Percentiles rank a stretch among this genome's conserved stretches.
Conservation (phyloP, 2,888 invertebrate species). For the Gnatocerus cornutus region DNA sequence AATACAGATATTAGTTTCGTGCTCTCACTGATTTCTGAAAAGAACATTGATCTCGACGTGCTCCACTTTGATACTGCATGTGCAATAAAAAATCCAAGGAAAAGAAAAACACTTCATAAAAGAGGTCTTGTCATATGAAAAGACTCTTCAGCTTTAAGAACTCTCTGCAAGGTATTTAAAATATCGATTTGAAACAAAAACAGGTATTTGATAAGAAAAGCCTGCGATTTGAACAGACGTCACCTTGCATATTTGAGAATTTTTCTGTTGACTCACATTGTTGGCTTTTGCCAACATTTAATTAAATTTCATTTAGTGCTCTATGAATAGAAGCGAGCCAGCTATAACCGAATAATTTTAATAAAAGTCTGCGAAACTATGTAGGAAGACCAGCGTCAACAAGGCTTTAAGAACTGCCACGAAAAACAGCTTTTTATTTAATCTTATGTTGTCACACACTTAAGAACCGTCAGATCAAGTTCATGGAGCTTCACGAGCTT, state of each 20-base stretch:
- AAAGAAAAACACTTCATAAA: slow-evolving; percentile 10
- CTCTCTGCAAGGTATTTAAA: slow-evolving; percentile 21
- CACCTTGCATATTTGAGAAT: slow-evolving; percentile 14
- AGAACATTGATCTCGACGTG: too few relatives aligned
- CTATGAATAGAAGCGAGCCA: background rate
- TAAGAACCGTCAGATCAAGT: too few relatives aligned
- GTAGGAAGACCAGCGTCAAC: too few relatives aligned
- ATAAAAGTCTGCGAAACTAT: too few relatives aligned
- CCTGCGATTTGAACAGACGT: slow-evolving; percentile 26
- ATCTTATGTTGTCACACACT: too few relatives aligned
- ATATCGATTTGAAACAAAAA: slow-evolving; percentile 30
- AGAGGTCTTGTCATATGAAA: background rate
- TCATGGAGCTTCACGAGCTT: too few relatives aligned
- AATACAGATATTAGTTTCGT: background rate
- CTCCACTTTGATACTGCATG: background rate
- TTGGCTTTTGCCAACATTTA: slow-evolving; percentile 3
- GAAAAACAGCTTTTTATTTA: too few relatives aligned
- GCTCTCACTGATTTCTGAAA: too few relatives aligned
- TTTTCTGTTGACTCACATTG: slow-evolving; percentile 10
- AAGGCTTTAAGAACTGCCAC: too few relatives aligned
- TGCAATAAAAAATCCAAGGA: background rate
- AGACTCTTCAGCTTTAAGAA: slow-evolving; percentile 12
- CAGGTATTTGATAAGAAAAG: slow-evolving; percentile 30
- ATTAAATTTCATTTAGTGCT: too few relatives aligned
- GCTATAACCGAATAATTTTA: too few relatives aligned